Evolutionary conservation across 2,888 invertebrate genomes (phyloP).

Genomic region (Himalopsyche kuldschensis): DNA sequence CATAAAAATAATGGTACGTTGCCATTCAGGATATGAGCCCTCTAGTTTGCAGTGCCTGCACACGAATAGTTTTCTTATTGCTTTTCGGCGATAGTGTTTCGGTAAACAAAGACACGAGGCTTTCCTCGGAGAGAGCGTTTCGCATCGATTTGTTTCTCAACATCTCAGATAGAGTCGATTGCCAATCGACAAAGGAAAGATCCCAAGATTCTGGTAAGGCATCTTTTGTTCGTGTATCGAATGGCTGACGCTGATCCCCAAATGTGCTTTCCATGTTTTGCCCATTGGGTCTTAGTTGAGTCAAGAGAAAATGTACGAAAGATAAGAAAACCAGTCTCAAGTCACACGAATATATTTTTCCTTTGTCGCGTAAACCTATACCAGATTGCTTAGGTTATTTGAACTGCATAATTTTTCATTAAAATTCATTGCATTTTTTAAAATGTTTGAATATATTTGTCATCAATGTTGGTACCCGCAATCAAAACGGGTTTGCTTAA

Average conservation of each 20-base stretch:
- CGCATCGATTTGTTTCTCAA: background rate
- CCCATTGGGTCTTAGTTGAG: background rate
- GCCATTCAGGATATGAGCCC: too few species aligned
- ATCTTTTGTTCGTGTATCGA: background rate
- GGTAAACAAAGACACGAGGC: background rate
- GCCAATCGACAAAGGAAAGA: background rate
- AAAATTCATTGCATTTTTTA: background rate
- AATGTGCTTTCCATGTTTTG: background rate
- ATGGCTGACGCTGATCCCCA: background rate
- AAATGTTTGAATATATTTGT: background rate
- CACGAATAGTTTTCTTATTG: background rate
- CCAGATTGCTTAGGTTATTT: background rate
- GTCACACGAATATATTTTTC: background rate
- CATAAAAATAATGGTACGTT: too few species aligned
- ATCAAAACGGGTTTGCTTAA: too few species aligned
- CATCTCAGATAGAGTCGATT: background rate
- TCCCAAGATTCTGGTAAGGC: background rate
- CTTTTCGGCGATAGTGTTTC: background rate
- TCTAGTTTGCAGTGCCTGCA: background rate
- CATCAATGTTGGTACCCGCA: too few species aligned
- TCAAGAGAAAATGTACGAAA: background rate
- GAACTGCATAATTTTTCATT: background rate
- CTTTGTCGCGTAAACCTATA: background rate
- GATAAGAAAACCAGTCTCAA: background rate
- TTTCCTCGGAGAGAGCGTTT: background rate